Conservation (phyloP, 2,113 vertebrate genomes). For the Corvus cornix region DNA sequence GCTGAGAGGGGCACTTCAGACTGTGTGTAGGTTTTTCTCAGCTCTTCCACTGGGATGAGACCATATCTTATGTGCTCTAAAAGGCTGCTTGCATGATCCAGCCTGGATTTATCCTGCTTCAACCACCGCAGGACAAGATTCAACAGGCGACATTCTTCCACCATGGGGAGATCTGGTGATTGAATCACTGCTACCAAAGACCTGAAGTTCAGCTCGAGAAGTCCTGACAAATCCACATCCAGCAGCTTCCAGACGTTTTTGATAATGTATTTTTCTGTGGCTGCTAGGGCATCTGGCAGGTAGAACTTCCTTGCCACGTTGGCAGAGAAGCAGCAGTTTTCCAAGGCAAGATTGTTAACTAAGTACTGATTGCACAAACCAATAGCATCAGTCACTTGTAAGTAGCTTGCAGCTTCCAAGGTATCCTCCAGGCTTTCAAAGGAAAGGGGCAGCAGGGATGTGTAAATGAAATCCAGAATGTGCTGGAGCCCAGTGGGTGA, state of each 20-base stretch:
- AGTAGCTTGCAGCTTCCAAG: constrained; percentile 88
- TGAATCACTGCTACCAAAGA: constrained; percentile 80
- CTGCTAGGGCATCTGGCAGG: constrained; percentile 72
- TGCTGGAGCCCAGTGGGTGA: constrained; percentile 81
- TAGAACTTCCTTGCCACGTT: constrained; percentile 86
- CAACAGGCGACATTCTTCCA: constrained; percentile 81
- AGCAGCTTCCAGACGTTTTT: constrained; percentile 78
- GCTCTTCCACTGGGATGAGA: constrained; percentile 72
- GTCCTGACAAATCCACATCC: constrained; percentile 64
- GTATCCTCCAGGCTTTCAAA: constrained; percentile 81
- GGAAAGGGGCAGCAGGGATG: constrained; percentile 89
- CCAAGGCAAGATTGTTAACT: constrained; percentile 76
- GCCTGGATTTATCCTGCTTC: constrained; percentile 75
- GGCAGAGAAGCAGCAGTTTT: constrained; percentile 87
- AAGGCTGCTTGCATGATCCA: constrained; percentile 75
- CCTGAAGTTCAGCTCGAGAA: constrained; percentile 82
- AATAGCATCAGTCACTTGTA: constrained; percentile 89
- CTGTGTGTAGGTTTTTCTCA: constrained; percentile 71
- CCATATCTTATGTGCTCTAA: constrained; percentile 85
- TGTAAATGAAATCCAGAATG: constrained; percentile 93
- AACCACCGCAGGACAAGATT: constrained; percentile 86
- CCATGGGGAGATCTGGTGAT: constrained; percentile 78
- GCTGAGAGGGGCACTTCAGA: constrained; percentile 78
- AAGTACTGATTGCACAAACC: constrained; percentile 86
- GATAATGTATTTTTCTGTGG: constrained; percentile 79